phyloP scores from a whole-genome alignment of 2,797 vertebrate genomes.

The Hoplostethus atlanticus region DNA sequence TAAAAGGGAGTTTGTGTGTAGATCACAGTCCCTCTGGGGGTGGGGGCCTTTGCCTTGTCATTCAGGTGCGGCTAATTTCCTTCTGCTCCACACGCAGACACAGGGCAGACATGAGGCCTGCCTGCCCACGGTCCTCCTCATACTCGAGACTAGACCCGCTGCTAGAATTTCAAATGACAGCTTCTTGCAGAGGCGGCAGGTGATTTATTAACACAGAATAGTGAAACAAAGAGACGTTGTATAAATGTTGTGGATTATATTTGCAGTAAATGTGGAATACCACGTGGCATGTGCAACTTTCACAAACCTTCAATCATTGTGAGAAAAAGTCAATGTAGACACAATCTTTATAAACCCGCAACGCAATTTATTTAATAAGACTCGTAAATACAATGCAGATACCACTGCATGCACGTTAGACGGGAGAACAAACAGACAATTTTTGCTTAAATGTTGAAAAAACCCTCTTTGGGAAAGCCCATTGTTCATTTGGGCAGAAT shows the following conservation, averaged over 20 bases:
- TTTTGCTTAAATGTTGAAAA: not conserved
- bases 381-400: constrained; percentile 30
- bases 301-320: constrained; percentile 15
- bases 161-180: constrained; percentile 77
- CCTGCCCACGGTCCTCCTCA: constrained; percentile 70
- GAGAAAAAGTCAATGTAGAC: not conserved
- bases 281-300: constrained; percentile 21
- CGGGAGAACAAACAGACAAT: constrained; percentile 17
- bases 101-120: constrained; percentile 71
- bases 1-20: constrained; percentile 90
- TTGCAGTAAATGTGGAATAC: constrained; percentile 29
- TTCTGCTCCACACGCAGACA: constrained; percentile 75
- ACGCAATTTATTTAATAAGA: constrained; percentile 25
- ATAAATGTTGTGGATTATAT: constrained; percentile 45
- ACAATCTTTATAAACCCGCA: constrained; percentile 6
- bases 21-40: constrained; percentile 88
- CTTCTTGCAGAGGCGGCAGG: constrained; percentile 67
- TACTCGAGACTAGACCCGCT: constrained; percentile 61
- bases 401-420: constrained; percentile 41
- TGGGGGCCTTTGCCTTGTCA: constrained; percentile 84
- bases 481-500: constrained; percentile 37
- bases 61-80: constrained; percentile 88
- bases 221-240: constrained; percentile 63
- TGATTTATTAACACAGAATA: constrained; percentile 68
- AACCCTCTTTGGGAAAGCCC: not conserved